These are phyloP conservation scores for Ammodytes dubius DNA, from an alignment of 2,113 vertebrate species.

Conservation along the genomic window DNA sequence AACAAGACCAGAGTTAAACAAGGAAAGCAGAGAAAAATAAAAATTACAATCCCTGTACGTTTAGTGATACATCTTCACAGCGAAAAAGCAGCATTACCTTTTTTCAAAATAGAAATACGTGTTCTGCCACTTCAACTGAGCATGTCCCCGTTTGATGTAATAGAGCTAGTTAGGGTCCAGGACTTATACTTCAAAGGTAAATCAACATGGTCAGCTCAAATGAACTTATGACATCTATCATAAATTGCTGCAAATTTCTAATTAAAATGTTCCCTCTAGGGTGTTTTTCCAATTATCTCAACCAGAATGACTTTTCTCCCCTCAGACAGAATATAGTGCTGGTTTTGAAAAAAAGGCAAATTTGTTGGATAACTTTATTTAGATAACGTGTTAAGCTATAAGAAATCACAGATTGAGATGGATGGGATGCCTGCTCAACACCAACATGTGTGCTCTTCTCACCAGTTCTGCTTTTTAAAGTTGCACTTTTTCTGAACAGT, in stretches of 20 bases:
- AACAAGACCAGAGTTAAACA: too few relatives aligned
- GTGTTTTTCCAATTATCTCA: conserved; percentile 49
- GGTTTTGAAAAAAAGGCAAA: conserved; percentile 31
- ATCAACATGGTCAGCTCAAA: conserved; percentile 19
- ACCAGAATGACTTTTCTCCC: conserved; percentile 11
- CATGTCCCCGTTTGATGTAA: conserved; percentile 14
- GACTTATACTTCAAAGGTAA: conserved; percentile 41
- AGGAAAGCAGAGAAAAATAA: too few relatives aligned
- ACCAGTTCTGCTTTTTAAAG: neutral
- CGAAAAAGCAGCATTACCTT: neutral
- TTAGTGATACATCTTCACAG: neutral
- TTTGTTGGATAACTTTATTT: neutral
- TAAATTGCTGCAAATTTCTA: conserved; percentile 37
- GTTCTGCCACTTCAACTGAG: neutral
- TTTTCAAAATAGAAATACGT: neutral
- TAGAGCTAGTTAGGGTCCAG: conserved; percentile 20
- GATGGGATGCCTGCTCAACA: neutral
- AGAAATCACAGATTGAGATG: neutral
- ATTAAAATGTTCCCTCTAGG: conserved; percentile 53
- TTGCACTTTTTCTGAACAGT: neutral
- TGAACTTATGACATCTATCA: conserved; percentile 16
- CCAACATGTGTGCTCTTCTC: neutral
- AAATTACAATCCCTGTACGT: too few relatives aligned
- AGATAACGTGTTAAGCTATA: neutral
- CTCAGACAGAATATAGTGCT: conserved; percentile 17